Evolutionary conservation across 1,140 invertebrate genomes (phyloP).

Genomic region (Bombus difficillimus): DNA sequence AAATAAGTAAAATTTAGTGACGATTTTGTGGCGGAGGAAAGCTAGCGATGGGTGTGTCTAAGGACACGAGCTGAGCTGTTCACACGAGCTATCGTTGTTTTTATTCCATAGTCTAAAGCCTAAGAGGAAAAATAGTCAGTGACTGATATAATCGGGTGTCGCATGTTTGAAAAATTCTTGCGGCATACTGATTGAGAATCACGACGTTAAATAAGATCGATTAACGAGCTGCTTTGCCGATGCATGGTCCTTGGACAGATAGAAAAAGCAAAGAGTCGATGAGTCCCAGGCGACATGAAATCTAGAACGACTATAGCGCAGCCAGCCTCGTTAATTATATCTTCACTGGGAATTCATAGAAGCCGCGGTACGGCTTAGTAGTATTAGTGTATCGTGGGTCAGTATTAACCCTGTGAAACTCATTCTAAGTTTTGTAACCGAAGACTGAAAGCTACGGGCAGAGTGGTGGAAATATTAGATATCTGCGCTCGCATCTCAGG

Average conservation of each 20-base stretch:
- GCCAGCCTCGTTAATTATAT: slow-evolving; percentile 9
- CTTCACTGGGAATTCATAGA: neutral
- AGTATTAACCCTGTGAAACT: neutral
- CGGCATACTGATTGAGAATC: too few relatives aligned
- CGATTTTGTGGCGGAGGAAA: too few relatives aligned
- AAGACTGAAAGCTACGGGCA: slow-evolving; percentile 9
- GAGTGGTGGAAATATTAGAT: slow-evolving; percentile 51
- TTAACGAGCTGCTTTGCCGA: neutral
- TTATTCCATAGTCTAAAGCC: too few relatives aligned
- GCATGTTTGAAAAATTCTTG: too few relatives aligned
- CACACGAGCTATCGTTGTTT: too few relatives aligned
- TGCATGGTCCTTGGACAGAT: neutral
- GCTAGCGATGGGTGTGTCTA: too few relatives aligned
- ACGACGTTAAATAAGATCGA: neutral
- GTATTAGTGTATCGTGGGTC: neutral
- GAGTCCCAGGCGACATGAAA: neutral
- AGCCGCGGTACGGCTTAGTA: neutral
- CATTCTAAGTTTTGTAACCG: slow-evolving; percentile 36
- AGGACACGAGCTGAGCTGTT: too few relatives aligned
- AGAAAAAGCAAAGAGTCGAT: neutral
- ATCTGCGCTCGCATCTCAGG: slow-evolving; percentile 47
- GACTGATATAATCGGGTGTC: too few relatives aligned
- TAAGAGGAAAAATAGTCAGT: too few relatives aligned
- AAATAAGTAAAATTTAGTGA: too few relatives aligned
- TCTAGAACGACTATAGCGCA: neutral